Base-by-base conservation (phyloP, 2,888 invertebrate genomes). In the Acanthosoma haemorrhoidale region DNA sequence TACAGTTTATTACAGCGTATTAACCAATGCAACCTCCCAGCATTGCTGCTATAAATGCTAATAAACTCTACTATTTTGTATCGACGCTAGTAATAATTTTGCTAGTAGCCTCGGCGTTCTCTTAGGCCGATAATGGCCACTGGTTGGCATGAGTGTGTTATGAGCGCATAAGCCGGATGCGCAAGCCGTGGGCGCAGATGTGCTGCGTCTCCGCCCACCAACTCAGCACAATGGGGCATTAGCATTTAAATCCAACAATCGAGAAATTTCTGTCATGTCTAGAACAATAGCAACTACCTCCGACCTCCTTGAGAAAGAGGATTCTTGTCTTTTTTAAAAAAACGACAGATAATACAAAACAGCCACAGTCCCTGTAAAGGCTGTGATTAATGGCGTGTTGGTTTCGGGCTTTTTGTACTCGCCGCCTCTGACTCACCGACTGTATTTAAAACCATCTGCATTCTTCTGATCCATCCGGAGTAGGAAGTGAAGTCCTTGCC, bases 161-260 rank as follows among this genome's bases (percentile, higher is more conserved):
- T 25, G 51, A 21, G 51, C 51, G n/a, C 5, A n/a, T 4, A 51
- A 25, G 18, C 51, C 51, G 51, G 51, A 51, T 51, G 25, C 51
- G 25, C 25, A n/a, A 25, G 5, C n/a, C 25, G 29, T 51, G 21
- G 29, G 21, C 29, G 34, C 34, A 11, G n/a, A 29, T 32, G 32
- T 34, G 34, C 18, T 21, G 16, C n/a, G 36, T n/a, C 32, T n/a
- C 36, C 61, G 32, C 32, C 61, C n/a, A 18, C 61, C 3, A 13
- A 21, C 21, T 36, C 21, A 18, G 21, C 32, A 61, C 61, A 61
- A 61, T 61, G n/a, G 61, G 21, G 21, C 36, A 61, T 61, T 61
- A 34, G 61, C 61, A 61, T 61, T 36, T 36, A 61, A 36, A 61
- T 36, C 59, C 61, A n/a, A 34, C 61, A 61, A 34, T 61, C 36